Evolutionary conservation across 2,888 invertebrate genomes (phyloP).

Genomic region (Galerucella pusilla): DNA sequence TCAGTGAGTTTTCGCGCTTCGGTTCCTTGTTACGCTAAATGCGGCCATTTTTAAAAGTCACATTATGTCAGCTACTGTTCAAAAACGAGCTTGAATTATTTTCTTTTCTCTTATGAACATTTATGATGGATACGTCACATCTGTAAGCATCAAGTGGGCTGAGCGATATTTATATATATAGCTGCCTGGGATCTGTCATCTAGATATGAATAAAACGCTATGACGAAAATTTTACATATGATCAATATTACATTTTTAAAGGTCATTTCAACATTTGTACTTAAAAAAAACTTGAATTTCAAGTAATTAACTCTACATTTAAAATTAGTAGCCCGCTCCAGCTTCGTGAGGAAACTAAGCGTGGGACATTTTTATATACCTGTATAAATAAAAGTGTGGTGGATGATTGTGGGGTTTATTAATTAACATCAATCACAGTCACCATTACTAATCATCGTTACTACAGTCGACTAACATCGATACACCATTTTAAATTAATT

Average conservation of each 20-base stretch:
- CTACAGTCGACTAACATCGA: too few relatives aligned
- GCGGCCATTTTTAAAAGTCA: constrained; percentile 45
- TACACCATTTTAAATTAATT: too few relatives aligned
- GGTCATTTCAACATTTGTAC: too few relatives aligned
- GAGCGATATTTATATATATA: constrained; percentile 24
- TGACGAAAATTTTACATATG: not conserved
- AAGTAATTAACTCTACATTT: too few relatives aligned
- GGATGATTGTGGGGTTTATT: too few relatives aligned
- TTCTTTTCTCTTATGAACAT: constrained; percentile 35
- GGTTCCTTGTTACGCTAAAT: constrained; percentile 38
- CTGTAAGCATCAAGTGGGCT: constrained; percentile 38
- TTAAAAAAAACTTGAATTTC: too few relatives aligned
- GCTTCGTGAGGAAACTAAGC: too few relatives aligned
- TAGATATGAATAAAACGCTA: constrained; percentile 14
- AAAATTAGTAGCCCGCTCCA: too few relatives aligned
- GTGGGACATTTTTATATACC: too few relatives aligned
- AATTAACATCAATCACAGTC: too few relatives aligned
- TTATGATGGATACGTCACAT: constrained; percentile 37
- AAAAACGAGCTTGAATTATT: constrained; percentile 37
- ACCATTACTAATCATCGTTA: too few relatives aligned
- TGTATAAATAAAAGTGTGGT: too few relatives aligned
- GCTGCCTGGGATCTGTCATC: constrained; percentile 21
- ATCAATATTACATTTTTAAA: not conserved
- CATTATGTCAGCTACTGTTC: constrained; percentile 38
- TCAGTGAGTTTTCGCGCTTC: constrained; percentile 38